These are phyloP conservation scores for Sinhomidia bicolor DNA, from an alignment of 2,888 invertebrate genomes.

Conservation along the genomic window DNA sequence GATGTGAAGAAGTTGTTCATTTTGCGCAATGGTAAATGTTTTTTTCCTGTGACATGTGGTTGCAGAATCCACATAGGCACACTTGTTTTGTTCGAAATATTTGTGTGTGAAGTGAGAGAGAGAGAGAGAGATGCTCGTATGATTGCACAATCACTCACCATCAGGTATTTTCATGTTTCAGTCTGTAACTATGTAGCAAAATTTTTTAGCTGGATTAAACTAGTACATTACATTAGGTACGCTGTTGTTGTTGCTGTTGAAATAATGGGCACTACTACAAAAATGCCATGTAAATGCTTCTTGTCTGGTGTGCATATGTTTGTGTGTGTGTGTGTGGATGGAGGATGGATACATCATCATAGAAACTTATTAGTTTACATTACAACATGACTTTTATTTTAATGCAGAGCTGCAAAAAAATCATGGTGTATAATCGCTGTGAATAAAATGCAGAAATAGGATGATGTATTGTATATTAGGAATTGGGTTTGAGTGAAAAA, in stretches of 20 bases:
- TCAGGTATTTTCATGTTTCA: slow-evolving; percentile 43
- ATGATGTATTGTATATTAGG: not conserved
- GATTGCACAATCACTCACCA: slow-evolving; percentile 14
- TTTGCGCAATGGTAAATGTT: slow-evolving; percentile 20
- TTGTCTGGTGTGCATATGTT: slow-evolving; percentile 1
- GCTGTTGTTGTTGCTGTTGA: not conserved
- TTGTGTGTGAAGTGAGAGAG: not conserved
- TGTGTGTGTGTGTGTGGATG: too few species aligned
- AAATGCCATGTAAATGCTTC: slow-evolving; percentile 19
- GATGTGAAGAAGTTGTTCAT: not conserved
- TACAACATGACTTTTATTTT: slow-evolving; percentile 11
- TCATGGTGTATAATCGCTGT: not conserved
- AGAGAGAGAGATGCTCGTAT: too few species aligned
- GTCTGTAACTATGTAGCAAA: not conserved
- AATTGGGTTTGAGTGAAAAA: not conserved
- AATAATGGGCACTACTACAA: slow-evolving; percentile 19
- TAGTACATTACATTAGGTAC: too few species aligned
- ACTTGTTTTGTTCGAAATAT: not conserved
- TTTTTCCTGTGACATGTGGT: slow-evolving; percentile 45
- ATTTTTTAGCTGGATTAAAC: slow-evolving; percentile 47
- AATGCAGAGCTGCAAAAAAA: slow-evolving; percentile 4
- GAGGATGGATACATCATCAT: too few species aligned
- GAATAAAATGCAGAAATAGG: not conserved
- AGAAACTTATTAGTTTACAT: not conserved
- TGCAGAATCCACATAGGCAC: slow-evolving; percentile 34